Evolutionary conservation across 1,140 invertebrate genomes (phyloP).

Genomic region (Diachasma alloeum): DNA sequence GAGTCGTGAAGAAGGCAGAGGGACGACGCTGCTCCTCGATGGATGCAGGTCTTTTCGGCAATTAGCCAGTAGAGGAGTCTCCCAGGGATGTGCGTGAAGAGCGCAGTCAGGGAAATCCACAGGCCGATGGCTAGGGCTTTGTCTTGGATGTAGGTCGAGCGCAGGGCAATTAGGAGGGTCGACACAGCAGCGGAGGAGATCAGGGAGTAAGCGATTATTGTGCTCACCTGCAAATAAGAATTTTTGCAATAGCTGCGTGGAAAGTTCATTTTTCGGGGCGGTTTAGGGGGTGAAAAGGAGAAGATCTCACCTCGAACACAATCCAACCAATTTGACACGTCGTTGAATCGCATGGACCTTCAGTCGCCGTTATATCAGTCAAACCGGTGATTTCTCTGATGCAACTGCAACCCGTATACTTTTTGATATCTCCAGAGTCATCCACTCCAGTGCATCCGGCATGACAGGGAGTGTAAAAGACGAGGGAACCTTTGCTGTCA

Average conservation of each 20-base stretch:
- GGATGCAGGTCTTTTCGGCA: constrained; percentile 49
- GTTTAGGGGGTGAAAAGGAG: no score
- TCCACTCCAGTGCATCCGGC: constrained; percentile 69
- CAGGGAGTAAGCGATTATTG: constrained; percentile 44
- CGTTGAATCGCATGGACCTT: constrained; percentile 67
- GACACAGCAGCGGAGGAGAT: constrained; percentile 64
- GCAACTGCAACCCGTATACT: constrained; percentile 68
- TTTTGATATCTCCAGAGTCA: constrained; percentile 54
- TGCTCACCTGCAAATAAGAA: constrained; percentile 41
- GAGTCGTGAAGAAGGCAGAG: constrained; percentile 50
- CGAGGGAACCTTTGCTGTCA: constrained; percentile 63
- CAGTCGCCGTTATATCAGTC: constrained; percentile 55
- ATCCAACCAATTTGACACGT: constrained; percentile 66
- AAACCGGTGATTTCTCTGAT: constrained; percentile 43
- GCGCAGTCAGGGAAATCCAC: constrained; percentile 61
- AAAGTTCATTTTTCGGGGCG: neutral
- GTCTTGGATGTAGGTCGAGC: constrained; percentile 66
- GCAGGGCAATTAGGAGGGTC: constrained; percentile 67
- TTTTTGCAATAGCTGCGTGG: neutral
- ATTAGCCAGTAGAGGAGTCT: constrained; percentile 67
- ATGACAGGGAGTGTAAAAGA: constrained; percentile 76
- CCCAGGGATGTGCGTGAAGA: constrained; percentile 67
- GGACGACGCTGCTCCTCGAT: constrained; percentile 43
- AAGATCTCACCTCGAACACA: constrained; percentile 63
- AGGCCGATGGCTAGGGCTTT: constrained; percentile 70